Percentiles rank a stretch among this genome's conserved stretches.
Conservation (phyloP, 2,888 invertebrate genomes). For the Tineola bisselliella region DNA sequence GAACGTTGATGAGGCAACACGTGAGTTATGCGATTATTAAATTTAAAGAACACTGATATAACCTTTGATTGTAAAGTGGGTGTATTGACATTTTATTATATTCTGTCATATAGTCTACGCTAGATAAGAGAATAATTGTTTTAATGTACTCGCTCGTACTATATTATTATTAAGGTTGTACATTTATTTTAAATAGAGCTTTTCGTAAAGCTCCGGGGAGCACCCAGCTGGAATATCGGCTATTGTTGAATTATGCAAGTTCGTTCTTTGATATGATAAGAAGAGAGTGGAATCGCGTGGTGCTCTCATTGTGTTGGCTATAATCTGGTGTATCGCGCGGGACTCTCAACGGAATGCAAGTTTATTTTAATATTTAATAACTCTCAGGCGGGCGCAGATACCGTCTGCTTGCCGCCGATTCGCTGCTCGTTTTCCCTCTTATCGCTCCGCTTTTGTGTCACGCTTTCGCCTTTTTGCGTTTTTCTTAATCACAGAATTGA, state of each 20-base stretch:
- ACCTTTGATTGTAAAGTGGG: constrained; percentile 15
- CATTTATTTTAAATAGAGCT: background rate
- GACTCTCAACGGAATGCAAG: constrained; percentile 64
- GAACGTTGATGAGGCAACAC: constrained; percentile 40
- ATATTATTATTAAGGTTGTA: background rate
- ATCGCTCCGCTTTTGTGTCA: constrained; percentile 62
- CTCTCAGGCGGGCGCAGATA: constrained; percentile 56
- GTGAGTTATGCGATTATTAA: constrained; percentile 46
- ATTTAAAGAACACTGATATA: constrained; percentile 24
- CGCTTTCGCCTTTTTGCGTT: constrained; percentile 54
- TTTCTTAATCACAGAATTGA: constrained; percentile 53
- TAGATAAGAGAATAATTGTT: background rate
- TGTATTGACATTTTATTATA: background rate
- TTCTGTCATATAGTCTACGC: background rate
- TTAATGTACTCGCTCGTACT: no score
- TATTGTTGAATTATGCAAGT: constrained; percentile 50
- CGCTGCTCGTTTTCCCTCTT: constrained; percentile 58
- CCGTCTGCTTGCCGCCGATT: constrained; percentile 55
- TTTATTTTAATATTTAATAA: constrained; percentile 69
- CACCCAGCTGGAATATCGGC: constrained; percentile 17
- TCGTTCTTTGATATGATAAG: constrained; percentile 59
- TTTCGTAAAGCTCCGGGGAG: background rate
- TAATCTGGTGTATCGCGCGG: constrained; percentile 62
- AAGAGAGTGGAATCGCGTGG: constrained; percentile 46
- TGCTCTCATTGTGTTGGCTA: constrained; percentile 60